Evolutionary conservation across 2,113 vertebrate genomes (phyloP).

Genomic region (Emberiza fucata): DNA sequence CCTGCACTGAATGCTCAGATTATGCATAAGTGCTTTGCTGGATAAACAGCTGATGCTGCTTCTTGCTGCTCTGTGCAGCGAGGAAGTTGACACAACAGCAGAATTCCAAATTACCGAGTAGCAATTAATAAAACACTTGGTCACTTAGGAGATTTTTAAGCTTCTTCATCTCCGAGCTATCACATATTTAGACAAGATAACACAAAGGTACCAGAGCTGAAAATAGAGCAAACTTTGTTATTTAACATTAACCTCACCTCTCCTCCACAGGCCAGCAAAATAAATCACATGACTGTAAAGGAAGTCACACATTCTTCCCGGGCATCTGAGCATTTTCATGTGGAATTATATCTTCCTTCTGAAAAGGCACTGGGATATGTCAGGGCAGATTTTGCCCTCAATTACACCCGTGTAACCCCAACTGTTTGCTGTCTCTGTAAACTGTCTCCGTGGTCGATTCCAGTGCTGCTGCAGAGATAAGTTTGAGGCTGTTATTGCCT

Average conservation of each 20-base stretch:
- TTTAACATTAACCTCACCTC: constrained; percentile 24
- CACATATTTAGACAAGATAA: not conserved
- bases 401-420: constrained; percentile 1
- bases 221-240: constrained; percentile 23
- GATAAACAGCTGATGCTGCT: constrained; percentile 4
- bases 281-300: not conserved
- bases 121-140: not conserved
- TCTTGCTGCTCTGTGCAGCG: not conserved
- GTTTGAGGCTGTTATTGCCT: constrained; percentile 13
- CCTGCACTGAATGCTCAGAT: not conserved
- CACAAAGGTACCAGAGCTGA: not conserved
- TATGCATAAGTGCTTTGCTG: not conserved
- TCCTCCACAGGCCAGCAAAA: not conserved
- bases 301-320: not conserved
- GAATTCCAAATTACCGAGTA: not conserved
- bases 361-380: not conserved
- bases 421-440: constrained; percentile 4
- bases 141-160: not conserved
- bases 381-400: constrained; percentile 42
- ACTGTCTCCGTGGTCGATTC: not conserved
- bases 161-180: not conserved
- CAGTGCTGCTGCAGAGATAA: not conserved
- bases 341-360: not conserved
- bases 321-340: constrained; percentile 8
- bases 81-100: not conserved